These are phyloP conservation scores for Luperina nickerlii DNA, from an alignment of 2,888 invertebrate species.

Conservation along the genomic window DNA sequence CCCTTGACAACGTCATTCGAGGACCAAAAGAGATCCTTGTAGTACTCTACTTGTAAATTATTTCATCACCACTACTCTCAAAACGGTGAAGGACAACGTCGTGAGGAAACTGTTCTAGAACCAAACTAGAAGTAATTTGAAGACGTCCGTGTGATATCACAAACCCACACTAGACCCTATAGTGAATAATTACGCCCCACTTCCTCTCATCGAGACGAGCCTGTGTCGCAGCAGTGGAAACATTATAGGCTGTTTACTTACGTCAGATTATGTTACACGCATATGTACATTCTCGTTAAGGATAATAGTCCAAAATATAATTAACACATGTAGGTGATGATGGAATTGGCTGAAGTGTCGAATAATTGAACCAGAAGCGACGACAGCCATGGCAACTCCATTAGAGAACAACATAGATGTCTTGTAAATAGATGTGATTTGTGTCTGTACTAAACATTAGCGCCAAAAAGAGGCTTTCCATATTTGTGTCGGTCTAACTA, in stretches of 20 bases:
- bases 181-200: neutral
- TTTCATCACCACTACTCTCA: too few species aligned
- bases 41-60: too few species aligned
- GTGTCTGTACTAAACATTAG: neutral
- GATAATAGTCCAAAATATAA: constrained; percentile 25
- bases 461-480: neutral
- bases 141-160: too few species aligned
- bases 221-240: neutral
- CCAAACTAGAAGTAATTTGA: too few species aligned
- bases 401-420: constrained; percentile 69
- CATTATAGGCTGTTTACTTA: neutral
- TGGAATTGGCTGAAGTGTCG: constrained; percentile 67
- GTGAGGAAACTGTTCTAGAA: too few species aligned
- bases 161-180: too few species aligned
- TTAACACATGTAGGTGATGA: constrained; percentile 37
- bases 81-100: too few species aligned
- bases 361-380: constrained; percentile 80
- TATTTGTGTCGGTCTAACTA: neutral
- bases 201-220: neutral
- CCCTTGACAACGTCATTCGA: too few species aligned
- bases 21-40: too few species aligned
- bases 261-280: neutral
- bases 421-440: constrained; percentile 58
- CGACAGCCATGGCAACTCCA: constrained; percentile 79
- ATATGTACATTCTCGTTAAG: neutral